Percentiles rank a stretch among this genome's conserved stretches.
Evolutionary conservation across 2,113 vertebrate species (phyloP).

Genomic region (Malaclemys terrapin): DNA sequence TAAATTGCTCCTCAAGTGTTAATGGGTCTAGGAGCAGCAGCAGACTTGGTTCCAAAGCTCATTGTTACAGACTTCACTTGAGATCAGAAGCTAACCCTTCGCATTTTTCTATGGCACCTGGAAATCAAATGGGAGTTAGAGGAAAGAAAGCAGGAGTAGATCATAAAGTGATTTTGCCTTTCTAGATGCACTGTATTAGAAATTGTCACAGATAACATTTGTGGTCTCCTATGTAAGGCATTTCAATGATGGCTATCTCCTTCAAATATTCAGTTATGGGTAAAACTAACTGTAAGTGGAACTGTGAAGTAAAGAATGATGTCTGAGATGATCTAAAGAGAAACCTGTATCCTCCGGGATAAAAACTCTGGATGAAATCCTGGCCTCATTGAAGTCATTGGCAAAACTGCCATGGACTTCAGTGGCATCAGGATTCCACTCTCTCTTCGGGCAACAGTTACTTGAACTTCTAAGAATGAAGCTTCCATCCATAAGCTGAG

Average conservation of each 20-base stretch:
- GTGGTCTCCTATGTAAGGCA: background rate
- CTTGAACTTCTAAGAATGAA: background rate
- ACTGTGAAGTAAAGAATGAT: background rate
- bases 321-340: background rate
- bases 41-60: background rate
- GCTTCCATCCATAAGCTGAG: background rate
- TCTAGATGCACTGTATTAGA: background rate
- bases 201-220: background rate
- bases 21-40: background rate
- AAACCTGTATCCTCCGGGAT: background rate
- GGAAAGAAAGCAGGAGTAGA: background rate
- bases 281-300: background rate
- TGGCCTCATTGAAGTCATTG: background rate
- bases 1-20: background rate
- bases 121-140: accelerated
- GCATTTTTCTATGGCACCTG: accelerated
- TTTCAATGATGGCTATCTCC: background rate
- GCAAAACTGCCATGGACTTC: background rate
- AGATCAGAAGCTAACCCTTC: background rate
- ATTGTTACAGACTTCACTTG: background rate
- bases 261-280: background rate
- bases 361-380: background rate
- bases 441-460: background rate
- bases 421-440: background rate
- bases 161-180: background rate